These are phyloP conservation scores for Physella acuta DNA, from an alignment of 1,140 invertebrate genomes.

Conservation along the genomic window DNA sequence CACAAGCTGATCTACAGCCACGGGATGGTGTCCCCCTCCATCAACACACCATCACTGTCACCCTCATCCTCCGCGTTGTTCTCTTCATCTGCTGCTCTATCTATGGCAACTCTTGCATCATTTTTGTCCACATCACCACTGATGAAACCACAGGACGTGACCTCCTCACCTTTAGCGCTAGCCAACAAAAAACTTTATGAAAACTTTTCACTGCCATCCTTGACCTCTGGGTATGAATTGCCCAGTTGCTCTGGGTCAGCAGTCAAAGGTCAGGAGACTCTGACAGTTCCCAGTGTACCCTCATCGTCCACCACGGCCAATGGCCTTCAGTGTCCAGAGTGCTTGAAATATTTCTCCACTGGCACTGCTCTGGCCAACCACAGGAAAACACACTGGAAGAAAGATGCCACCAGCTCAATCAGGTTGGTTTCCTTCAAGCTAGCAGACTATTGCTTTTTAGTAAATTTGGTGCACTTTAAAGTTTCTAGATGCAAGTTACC, in stretches of 20 bases:
- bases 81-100: slow-evolving; percentile 12
- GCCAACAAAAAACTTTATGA: not conserved
- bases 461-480: too few relatives aligned
- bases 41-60: not conserved
- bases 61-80: slow-evolving; percentile 5
- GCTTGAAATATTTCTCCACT: slow-evolving; percentile 43
- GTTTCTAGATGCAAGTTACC: too few relatives aligned
- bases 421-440: slow-evolving; percentile 6
- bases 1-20: slow-evolving; percentile 68
- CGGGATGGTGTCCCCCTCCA: not conserved
- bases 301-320: not conserved
- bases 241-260: not conserved
- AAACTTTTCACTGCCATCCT: not conserved
- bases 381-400: slow-evolving; percentile 43
- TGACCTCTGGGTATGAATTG: not conserved
- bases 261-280: slow-evolving; percentile 14
- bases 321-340: slow-evolving; percentile 46
- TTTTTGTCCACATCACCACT: slow-evolving; percentile 17
- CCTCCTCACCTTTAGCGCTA: not conserved
- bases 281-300: not conserved
- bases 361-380: slow-evolving; percentile 43
- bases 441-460: too few relatives aligned
- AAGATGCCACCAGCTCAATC: slow-evolving; percentile 23
- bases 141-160: not conserved
- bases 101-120: slow-evolving; percentile 17